Conservation (phyloP, 2,113 vertebrate genomes). For the Cercocebus atys region DNA sequence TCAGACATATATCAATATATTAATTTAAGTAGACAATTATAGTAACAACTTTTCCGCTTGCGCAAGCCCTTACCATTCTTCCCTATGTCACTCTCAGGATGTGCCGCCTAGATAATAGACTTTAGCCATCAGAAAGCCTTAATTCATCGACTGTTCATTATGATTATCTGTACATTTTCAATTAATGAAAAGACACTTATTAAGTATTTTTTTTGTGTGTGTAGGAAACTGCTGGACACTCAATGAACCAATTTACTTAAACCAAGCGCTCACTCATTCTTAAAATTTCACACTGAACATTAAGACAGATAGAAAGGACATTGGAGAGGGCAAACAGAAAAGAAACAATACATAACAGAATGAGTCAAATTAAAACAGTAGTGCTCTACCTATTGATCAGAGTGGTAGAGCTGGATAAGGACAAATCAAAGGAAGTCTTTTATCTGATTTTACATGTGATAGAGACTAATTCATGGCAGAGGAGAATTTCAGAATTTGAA, state of each 20-base stretch:
- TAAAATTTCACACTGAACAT: conserved; percentile 41
- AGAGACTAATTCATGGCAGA: neutral
- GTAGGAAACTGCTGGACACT: neutral
- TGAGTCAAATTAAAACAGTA: conserved; percentile 16
- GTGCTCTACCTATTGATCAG: conserved; percentile 38
- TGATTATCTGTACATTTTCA: conserved; percentile 53
- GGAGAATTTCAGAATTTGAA: neutral
- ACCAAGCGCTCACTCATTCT: conserved; percentile 13
- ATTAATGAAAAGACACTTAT: conserved; percentile 57
- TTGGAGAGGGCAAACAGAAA: conserved; percentile 3
- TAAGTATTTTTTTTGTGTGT: conserved; percentile 56
- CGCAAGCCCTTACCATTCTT: neutral
- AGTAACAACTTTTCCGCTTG: neutral
- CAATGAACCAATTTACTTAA: conserved; percentile 45
- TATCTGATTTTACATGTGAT: neutral
- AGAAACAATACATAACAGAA: conserved; percentile 44
- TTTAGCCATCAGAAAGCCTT: conserved; percentile 50
- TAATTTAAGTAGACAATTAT: conserved; percentile 35
- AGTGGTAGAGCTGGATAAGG: neutral
- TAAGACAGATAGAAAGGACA: conserved; percentile 27
- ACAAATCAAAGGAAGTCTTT: conserved; percentile 3
- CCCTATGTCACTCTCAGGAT: neutral
- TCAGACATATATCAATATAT: neutral
- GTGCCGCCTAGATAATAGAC: neutral
- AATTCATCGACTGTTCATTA: conserved; percentile 49